Evolutionary conservation across 2,888 invertebrate species (phyloP).

Genomic region (Hypolimnas misippus): DNA sequence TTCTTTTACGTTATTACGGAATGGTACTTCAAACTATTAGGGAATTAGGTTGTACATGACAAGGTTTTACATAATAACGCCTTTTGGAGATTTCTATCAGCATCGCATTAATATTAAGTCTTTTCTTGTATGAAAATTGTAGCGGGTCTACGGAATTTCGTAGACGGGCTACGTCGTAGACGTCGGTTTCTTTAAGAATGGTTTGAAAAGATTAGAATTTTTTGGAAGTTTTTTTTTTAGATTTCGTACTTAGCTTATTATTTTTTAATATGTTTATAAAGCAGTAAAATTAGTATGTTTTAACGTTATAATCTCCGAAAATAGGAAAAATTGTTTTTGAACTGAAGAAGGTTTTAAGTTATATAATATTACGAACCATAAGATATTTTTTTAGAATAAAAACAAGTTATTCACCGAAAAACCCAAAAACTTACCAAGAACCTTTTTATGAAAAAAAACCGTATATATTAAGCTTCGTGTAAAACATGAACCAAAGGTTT

Average conservation of each 20-base stretch:
- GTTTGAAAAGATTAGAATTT: slow-evolving; percentile 38
- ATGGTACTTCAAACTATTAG: slow-evolving; percentile 39
- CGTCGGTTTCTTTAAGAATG: slow-evolving; percentile 26
- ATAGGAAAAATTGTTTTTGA: too few relatives aligned
- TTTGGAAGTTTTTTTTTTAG: neutral
- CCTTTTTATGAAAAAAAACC: too few relatives aligned
- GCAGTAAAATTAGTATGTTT: too few relatives aligned
- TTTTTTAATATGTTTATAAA: too few relatives aligned
- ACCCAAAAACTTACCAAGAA: too few relatives aligned
- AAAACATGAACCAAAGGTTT: neutral
- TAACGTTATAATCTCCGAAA: too few relatives aligned
- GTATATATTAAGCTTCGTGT: neutral
- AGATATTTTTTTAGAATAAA: too few relatives aligned
- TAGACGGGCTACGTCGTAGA: slow-evolving; percentile 43
- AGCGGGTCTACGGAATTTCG: slow-evolving; percentile 54
- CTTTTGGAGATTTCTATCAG: slow-evolving; percentile 16
- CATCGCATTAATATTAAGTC: slow-evolving; percentile 4
- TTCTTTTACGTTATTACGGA: slow-evolving; percentile 32
- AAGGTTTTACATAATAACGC: slow-evolving; percentile 37
- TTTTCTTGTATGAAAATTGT: neutral
- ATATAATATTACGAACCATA: too few relatives aligned
- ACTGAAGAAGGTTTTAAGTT: too few relatives aligned
- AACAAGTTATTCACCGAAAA: too few relatives aligned
- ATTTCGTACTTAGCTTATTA: neutral
- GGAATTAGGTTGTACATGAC: slow-evolving; percentile 31